Evolutionary conservation across 2,797 vertebrate species (phyloP).

Genomic region (Cynopterus sphinx): DNA sequence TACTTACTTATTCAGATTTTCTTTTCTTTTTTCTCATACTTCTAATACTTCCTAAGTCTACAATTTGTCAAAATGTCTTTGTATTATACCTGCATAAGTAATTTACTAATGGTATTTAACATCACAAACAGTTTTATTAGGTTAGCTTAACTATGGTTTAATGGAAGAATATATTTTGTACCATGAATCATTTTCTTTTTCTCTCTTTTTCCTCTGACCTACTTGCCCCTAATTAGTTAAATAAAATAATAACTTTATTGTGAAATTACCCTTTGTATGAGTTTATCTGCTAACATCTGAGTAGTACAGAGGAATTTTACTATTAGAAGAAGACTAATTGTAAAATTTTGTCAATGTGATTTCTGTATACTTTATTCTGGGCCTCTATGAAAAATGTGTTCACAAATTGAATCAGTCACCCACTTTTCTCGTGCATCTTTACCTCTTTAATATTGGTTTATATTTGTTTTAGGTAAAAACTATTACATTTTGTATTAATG

Average conservation of each 20-base stretch:
- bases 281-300: not conserved
- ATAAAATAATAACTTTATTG: not conserved
- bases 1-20: constrained; percentile 58
- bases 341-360: not conserved
- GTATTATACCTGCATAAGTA: not conserved
- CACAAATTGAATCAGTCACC: constrained; percentile 64
- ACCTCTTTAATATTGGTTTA: constrained; percentile 45
- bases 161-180: not conserved
- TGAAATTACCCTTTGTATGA: not conserved
- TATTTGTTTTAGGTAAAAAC: constrained; percentile 45
- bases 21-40: not conserved
- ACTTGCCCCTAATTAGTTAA: not conserved
- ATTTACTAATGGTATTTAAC: constrained; percentile 27
- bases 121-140: not conserved
- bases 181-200: not conserved
- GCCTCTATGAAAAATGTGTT: constrained; percentile 17
- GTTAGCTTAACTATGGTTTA: not conserved
- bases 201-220: not conserved
- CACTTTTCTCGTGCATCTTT: constrained; percentile 15
- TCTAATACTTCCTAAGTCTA: constrained; percentile 47
- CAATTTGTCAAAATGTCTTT: constrained; percentile 44
- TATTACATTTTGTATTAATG: constrained; percentile 69
- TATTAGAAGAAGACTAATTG: not conserved
- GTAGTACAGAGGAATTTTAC: not conserved
- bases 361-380: not conserved